Evolutionary conservation across 2,888 invertebrate genomes (phyloP).

Genomic region (Axea sp.): DNA sequence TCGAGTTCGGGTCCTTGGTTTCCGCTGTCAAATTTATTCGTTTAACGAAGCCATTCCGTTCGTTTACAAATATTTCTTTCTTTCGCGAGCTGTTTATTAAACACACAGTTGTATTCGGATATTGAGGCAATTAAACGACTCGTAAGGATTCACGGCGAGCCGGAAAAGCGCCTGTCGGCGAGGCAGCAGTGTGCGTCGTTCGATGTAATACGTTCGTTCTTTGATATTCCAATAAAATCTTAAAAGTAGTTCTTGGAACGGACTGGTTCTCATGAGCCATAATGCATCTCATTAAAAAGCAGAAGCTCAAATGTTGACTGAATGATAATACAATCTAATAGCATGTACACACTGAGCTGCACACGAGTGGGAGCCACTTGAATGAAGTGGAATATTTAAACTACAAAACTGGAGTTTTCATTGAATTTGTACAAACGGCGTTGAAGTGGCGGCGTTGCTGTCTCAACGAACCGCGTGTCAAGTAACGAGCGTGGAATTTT

Average conservation of each 20-base stretch:
- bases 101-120: no score
- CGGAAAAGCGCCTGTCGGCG: no score
- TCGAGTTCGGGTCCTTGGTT: no score
- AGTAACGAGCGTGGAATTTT: conserved; percentile 13
- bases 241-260: conserved; percentile 1
- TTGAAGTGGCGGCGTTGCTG: no score
- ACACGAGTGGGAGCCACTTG: conserved; percentile 48
- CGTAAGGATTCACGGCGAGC: no score
- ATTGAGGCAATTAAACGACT: no score
- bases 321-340: conserved; percentile 51
- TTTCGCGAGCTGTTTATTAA: no score
- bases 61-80: no score
- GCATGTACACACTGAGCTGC: conserved; percentile 27
- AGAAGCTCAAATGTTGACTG: conserved; percentile 47
- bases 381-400: conserved; percentile 53
- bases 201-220: no score
- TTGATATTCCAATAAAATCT: not conserved
- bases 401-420: conserved; percentile 23
- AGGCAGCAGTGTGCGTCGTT: no score
- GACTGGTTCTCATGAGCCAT: conserved; percentile 3
- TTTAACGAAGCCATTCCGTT: no score
- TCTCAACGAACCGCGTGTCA: not conserved
- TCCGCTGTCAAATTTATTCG: no score
- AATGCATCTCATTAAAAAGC: conserved; percentile 31
- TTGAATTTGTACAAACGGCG: conserved; percentile 28